Percentiles rank a stretch among this genome's conserved stretches.
These are phyloP conservation scores for Scomberomorus guttatus DNA, from an alignment of 2,797 vertebrate genomes.

Conservation along the genomic window DNA sequence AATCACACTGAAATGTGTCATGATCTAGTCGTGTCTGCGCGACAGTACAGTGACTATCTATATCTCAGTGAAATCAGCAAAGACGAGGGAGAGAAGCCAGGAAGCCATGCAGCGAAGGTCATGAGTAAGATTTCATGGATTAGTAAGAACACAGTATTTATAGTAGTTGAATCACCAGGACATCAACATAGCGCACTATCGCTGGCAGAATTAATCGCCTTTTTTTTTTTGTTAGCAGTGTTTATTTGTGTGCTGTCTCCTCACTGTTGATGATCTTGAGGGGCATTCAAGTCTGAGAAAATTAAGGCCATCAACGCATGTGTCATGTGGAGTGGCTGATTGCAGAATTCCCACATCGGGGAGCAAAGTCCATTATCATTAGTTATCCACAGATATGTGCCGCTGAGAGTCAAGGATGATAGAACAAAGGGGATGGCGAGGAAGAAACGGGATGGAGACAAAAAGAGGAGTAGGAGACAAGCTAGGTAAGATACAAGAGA, in stretches of 20 bases:
- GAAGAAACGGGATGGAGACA: slow-evolving; percentile 14
- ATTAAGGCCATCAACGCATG: slow-evolving; percentile 74
- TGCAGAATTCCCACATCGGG: slow-evolving; percentile 80
- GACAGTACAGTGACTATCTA: not conserved
- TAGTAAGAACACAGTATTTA: not conserved
- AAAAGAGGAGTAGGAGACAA: slow-evolving; percentile 13
- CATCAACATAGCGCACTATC: not conserved
- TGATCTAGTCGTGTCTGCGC: slow-evolving; percentile 19
- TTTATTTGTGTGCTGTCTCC: slow-evolving; percentile 66
- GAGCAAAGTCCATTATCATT: slow-evolving; percentile 82
- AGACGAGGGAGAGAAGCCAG: not conserved
- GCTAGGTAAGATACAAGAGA: slow-evolving; percentile 22
- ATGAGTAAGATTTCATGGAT: not conserved
- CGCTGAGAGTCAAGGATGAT: slow-evolving; percentile 67
- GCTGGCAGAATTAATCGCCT: slow-evolving; percentile 50
- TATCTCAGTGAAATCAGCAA: slow-evolving; percentile 11
- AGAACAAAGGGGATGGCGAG: slow-evolving; percentile 42
- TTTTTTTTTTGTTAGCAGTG: slow-evolving; percentile 47
- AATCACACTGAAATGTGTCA: slow-evolving; percentile 34
- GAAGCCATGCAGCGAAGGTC: slow-evolving; percentile 4
- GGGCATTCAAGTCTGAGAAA: slow-evolving; percentile 75
- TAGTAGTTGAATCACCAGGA: slow-evolving; percentile 14
- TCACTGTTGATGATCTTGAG: slow-evolving; percentile 67
- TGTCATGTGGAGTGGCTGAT: slow-evolving; percentile 76
- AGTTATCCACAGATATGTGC: slow-evolving; percentile 75